Base-by-base conservation (phyloP, 2,797 vertebrate species). In the Moxostoma hubbsi region DNA sequence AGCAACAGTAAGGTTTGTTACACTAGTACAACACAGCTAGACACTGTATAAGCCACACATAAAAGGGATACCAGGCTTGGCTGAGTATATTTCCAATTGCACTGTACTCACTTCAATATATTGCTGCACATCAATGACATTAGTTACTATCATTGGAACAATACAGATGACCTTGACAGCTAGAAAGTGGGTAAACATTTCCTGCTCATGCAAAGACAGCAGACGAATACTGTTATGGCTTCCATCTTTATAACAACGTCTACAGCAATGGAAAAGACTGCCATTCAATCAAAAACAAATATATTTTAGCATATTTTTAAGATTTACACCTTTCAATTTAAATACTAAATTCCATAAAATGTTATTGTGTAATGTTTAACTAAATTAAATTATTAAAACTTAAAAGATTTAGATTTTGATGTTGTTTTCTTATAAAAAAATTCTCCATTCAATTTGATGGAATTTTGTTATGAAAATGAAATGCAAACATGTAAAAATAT, bases 1-100 rank as follows among this genome's bases (percentile, higher is more conserved):
- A 47, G 76, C 49, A 63, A 78, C 76, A 55, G 63, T 66, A 15
- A 67, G 13, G 45, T 72, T 43, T 72, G 55, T 74, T 50, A 36
- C 49, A 51, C 59, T 74, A 43, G 36, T 36, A 9, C 6, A 13
- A 63, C 13, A 6, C 9, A 62, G 62, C 57, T 78, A 53, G 67
- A 53, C 36, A 36, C 36, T 36, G 36, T 53, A 63, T 47, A 50
- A 53, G 16, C 55, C 54, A 68, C 10, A 77, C 16, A 13, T 36
- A 36, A 36, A 36, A 36, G 36, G 36, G 36, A 36, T 36, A 36
- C 36, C 36, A 36, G 36, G 36, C 51, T 57, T 9, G 43, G n/a
- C 46, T 45, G 10, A 10, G 54, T 61, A 63, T 63, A n/a, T 63
- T 54, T 53, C 15, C 24, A 62, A 74, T 49, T 57, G 51, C 61